phyloP scores from a whole-genome alignment of 2,797 vertebrate species.

The Xenops minutus region DNA sequence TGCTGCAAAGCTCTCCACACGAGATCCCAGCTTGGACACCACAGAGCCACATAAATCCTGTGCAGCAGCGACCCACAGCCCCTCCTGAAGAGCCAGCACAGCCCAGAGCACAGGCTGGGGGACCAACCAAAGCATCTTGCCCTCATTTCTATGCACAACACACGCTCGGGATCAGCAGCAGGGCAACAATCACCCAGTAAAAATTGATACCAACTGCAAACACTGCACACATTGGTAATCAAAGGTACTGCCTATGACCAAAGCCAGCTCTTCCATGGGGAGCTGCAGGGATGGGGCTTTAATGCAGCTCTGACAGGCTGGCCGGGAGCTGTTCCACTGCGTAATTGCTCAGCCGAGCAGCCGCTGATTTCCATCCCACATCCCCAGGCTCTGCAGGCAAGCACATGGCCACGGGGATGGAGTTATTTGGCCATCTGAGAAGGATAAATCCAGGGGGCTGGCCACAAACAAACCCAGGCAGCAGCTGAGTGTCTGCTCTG shows the following conservation, averaged over 20 bases:
- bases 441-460: constrained; percentile 1
- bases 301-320: background rate
- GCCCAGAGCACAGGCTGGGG: background rate
- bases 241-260: background rate
- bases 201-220: background rate
- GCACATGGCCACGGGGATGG: constrained; percentile 28
- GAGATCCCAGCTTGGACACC: background rate
- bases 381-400: constrained; percentile 43
- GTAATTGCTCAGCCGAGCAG: constrained; percentile 17
- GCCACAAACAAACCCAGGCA: background rate
- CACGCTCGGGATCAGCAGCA: rapidly evolving
- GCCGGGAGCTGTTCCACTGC: background rate
- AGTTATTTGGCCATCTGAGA: constrained; percentile 20
- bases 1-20: background rate
- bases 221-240: background rate
- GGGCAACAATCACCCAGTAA: rapidly evolving
- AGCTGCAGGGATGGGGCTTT: background rate
- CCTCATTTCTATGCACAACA: background rate
- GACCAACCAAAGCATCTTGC: background rate
- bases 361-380: background rate
- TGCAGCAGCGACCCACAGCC: background rate
- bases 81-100: background rate
- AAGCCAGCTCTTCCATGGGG: background rate
- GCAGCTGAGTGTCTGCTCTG: background rate
- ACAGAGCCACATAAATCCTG: background rate